phyloP scores from a whole-genome alignment of 2,888 invertebrate genomes.

The Chrysina gloriosa region DNA sequence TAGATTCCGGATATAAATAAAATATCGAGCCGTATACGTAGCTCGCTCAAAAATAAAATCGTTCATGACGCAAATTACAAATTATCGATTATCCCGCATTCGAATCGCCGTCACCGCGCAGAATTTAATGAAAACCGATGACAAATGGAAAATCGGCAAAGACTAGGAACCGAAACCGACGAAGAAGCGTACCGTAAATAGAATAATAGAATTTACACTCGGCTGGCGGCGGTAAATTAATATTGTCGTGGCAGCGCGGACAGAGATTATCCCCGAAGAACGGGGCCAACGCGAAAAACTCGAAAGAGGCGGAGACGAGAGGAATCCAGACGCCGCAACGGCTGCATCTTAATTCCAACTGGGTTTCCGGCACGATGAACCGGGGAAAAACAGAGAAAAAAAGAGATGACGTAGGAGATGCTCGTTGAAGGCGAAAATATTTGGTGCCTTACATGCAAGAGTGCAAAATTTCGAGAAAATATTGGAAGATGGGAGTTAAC shows the following conservation, averaged over 20 bases:
- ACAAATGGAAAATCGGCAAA: neutral
- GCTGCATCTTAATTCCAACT: constrained; percentile 37
- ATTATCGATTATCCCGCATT: neutral
- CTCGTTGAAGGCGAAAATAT: neutral
- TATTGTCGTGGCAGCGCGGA: constrained; percentile 17
- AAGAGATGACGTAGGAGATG: neutral
- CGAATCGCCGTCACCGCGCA: no score
- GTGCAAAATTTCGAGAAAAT: constrained; percentile 3
- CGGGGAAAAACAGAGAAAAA: constrained; percentile 16
- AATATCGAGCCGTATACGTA: neutral
- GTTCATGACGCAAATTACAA: neutral
- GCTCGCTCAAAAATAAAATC: neutral
- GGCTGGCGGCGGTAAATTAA: constrained; percentile 28
- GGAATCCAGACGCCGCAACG: constrained; percentile 23
- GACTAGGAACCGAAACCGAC: neutral
- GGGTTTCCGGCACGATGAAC: constrained; percentile 13
- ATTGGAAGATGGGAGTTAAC: neutral
- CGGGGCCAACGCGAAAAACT: constrained; percentile 29
- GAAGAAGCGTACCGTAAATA: constrained; percentile 6
- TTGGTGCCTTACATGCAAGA: neutral
- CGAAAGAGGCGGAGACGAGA: constrained; percentile 26
- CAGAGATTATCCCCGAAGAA: constrained; percentile 21
- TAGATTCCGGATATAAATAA: neutral
- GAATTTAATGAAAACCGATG: no score
- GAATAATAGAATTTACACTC: constrained; percentile 17